Base-by-base conservation (phyloP, 2,113 vertebrate genomes). In the Larimichthys crocea region DNA sequence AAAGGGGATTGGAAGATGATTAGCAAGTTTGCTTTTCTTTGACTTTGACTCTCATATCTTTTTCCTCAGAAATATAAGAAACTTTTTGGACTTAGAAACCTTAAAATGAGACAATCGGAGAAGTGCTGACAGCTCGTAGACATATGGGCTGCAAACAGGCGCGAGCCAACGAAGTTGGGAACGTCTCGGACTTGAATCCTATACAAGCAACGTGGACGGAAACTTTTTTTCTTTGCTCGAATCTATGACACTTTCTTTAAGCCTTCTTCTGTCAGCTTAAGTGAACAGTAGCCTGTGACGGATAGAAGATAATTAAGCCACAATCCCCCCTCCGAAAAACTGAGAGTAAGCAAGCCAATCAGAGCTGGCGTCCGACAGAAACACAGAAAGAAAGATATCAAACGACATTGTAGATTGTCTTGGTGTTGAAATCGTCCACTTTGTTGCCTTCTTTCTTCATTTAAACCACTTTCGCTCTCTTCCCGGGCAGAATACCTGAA, bases 241-340 rank as follows among this genome's bases (percentile, higher is more conserved):
- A 63, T 53, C n/a, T 53, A 49, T 49, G 56, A 60, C 70, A 60
- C 44, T 59, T 59, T 20, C 20, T 49, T 52, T 60, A 50, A 67
- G 31, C 65, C 16, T 35, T 44, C 42, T 5, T 29, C 29, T 29
- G 52, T 72, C 50, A 20, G 20, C 49, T 49, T 20, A 35, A 61
- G 65, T 29, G 20, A 50, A 15, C 48, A 19, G 53, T 19, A 22
- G 24, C 63, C 14, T 46, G 29, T 49, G 57, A 71, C 20, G 40
- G 15, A 29, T 16, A 64, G 31, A 53, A 75, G 53, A 53, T 20
- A 57, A 53, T 29, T 24, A 2, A 60, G 12, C 15, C 14, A 26
- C 3, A 49, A 53, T 64, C 35, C 22, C 19, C 4, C 5, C 26
- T 26, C 26, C 35, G 7, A 35, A 4, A 50, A 63, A 22, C 24